A percentile compares a stretch with the other conserved stretches of the same genome.
Evolutionary conservation across 1,140 invertebrate genomes (phyloP).

Genomic region (Caenorhabditis inopinata): DNA sequence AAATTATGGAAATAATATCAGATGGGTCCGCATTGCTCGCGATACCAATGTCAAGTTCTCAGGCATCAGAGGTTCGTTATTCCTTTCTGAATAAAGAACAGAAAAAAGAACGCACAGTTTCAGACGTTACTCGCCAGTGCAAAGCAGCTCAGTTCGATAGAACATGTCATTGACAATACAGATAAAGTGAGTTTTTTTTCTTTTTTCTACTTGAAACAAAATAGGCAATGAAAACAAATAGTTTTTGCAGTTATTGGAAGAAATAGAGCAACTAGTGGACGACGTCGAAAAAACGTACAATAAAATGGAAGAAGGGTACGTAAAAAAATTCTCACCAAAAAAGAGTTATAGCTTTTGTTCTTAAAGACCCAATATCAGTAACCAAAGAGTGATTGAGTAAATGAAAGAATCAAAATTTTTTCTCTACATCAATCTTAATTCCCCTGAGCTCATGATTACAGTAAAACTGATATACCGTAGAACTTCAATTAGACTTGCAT

Average conservation of each 20-base stretch:
- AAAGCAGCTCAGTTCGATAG: not conserved
- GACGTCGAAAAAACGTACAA: not conserved
- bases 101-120: not conserved
- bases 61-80: not conserved
- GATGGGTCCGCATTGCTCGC: not conserved
- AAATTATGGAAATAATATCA: slow-evolving; percentile 1
- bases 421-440: too few species aligned
- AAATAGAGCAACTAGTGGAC: not conserved
- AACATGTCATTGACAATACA: not conserved
- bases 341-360: too few species aligned
- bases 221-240: too few species aligned
- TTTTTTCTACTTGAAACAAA: not conserved
- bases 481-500: too few species aligned
- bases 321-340: too few species aligned
- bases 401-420: too few species aligned
- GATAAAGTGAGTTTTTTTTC: not conserved
- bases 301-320: not conserved
- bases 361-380: too few species aligned
- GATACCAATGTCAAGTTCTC: not conserved
- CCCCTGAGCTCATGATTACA: too few species aligned
- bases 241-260: not conserved
- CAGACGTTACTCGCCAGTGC: not conserved
- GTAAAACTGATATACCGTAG: too few species aligned
- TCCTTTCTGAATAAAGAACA: not conserved
- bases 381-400: too few species aligned